Conservation (phyloP, 2,888 invertebrate species). For the Latheticus oryzae region DNA sequence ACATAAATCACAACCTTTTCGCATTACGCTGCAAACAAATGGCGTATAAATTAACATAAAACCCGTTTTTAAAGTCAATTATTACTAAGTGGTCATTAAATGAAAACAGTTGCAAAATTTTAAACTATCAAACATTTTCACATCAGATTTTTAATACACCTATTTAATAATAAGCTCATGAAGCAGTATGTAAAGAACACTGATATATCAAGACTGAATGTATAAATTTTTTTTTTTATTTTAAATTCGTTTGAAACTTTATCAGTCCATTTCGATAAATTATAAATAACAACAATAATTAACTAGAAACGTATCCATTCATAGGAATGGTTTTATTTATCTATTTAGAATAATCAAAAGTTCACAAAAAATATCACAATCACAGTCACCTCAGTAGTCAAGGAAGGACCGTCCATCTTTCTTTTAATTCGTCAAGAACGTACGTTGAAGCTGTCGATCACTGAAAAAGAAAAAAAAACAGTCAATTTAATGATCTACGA, state of each 20-base stretch:
- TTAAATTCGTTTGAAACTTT: constrained; percentile 57
- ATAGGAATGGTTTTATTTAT: constrained; percentile 38
- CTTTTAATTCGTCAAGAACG: constrained; percentile 48
- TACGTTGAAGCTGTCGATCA: constrained; percentile 54
- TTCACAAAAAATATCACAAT: constrained; percentile 63
- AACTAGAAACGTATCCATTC: constrained; percentile 47
- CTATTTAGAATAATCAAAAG: constrained; percentile 55
- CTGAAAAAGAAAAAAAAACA: constrained; percentile 55
- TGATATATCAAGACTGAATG: constrained; percentile 58
- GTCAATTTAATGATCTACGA: too few relatives aligned
- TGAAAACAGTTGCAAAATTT: constrained; percentile 14
- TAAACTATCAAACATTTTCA: constrained; percentile 31
- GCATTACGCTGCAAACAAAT: constrained; percentile 43
- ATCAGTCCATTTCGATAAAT: constrained; percentile 55
- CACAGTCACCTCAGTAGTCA: constrained; percentile 52
- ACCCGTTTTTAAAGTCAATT: constrained; percentile 38
- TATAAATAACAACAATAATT: constrained; percentile 50
- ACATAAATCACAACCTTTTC: constrained; percentile 52
- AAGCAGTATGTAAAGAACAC: constrained; percentile 60
- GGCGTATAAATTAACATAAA: constrained; percentile 25
- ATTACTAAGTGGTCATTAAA: constrained; percentile 14
- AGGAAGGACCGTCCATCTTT: constrained; percentile 44
- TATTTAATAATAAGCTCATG: constrained; percentile 60
- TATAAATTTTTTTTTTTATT: constrained; percentile 49
- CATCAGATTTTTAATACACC: constrained; percentile 52